Base-by-base conservation (phyloP, 2,797 vertebrate species). In the Huso huso region DNA sequence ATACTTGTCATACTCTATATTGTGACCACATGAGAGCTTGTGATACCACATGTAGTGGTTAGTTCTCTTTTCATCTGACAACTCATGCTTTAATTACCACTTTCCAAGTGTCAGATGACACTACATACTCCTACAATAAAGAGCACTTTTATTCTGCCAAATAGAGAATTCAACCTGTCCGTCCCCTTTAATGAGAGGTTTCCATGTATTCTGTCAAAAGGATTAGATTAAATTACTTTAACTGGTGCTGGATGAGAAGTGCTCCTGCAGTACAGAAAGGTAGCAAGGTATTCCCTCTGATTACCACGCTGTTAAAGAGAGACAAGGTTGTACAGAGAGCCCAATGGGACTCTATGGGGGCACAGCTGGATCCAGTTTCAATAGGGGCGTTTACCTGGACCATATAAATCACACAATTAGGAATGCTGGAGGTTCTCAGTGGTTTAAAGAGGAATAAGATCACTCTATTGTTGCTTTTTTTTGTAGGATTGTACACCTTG, bases 221-320 rank as follows among this genome's bases (percentile, higher is more conserved):
- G 75, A 74, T 74, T 68, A 76, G 74, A 77, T 62, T 77, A 75
- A 82, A 83, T 80, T 77, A 74, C 71, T 79, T 74, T 51, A 53
- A 57, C 63, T 78, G 68, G 49, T 37, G 23, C 23, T 7, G 62
- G 72, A 71, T 70, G 68, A 66, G 65, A 74, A 66, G n/a, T 68
- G 67, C 61, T 78, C 10, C 13, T 18, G 64, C 70, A 51, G 70
- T 51, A 57, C 76, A 81, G 72, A 69, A 75, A 73, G 72, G 57
- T 57, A 64, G 64, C 0, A 37, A 60, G 63, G 48, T 49, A 55
- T 64, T 57, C 59, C 37, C 52, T 15, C n/a, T 65, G 61, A 58
- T 37, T 66, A 7, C 23, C 58, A 15, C 10, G 60, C 10, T 49
- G 23, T n/a, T 62, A 70, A 62, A 62, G 59, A 70, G 51, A 48